Evolutionary conservation across 2,797 vertebrate genomes (phyloP), one percentile per base, ranked within the genome.

Genomic region (Cyprinella venusta): DNA sequence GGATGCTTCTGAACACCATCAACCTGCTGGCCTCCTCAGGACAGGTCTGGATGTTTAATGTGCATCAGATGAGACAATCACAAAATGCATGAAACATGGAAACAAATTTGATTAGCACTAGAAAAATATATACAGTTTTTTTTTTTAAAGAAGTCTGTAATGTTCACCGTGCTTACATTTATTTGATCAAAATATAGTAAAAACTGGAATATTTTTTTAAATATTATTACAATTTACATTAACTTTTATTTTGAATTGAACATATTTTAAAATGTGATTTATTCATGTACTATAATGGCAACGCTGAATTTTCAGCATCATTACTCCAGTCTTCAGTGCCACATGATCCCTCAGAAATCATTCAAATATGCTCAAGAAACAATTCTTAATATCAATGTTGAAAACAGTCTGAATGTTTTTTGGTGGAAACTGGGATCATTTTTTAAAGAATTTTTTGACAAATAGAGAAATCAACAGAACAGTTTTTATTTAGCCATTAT

Each of bases 1-100:
- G 98, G 98, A 99, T 99, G 98, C 96, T 99, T 65, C 95, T 99
- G 87, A 98, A 96, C 87, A 99, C 98, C 91, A 98, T 99, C 93
- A 99, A 99, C 95, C 94, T 99, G 90, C 89, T 99, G 88, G 98
- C 97, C 80, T 99, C 97, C 9, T 99, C 98, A 19, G 98, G 98
- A 91, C 98, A 99, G 97, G 98, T 99, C 71, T 87, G 95, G 92
- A 50, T 64, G 40, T 45, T 50, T 52, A 19, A 26, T 50, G 26
- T 61, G 50, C 63, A n/a, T 12, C 54, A 78, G 64, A 24, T 76
- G 16, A 9, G 33, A 15, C 36, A 8, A 42, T 61, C 21, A 40
- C 74, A 26, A 59, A 15, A 59, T 33, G 19, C 19, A 33, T 50
- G 15, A 54, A 19, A n/a, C 40, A 38, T 12, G 4, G 56, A 38